phyloP scores from a whole-genome alignment of 1,140 invertebrate genomes.

The Oppia nitens region DNA sequence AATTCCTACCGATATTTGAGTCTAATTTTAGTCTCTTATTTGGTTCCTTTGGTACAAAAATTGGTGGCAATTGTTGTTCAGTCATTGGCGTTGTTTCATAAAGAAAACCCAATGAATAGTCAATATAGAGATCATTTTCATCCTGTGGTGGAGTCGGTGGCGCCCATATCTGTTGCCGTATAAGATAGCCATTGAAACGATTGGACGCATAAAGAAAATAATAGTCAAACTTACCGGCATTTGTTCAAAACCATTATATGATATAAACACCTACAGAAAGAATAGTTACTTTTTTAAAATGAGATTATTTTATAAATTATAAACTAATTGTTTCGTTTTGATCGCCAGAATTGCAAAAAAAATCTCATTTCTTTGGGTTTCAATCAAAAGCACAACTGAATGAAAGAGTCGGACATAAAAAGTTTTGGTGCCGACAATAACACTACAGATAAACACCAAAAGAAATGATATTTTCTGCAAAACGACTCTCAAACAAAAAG shows the following conservation, averaged over 20 bases:
- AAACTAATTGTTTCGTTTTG: not conserved
- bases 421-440: not conserved
- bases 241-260: constrained; percentile 28
- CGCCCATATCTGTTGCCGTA: constrained; percentile 85
- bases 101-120: constrained; percentile 60
- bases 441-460: not conserved
- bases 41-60: constrained; percentile 59
- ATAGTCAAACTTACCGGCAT: constrained; percentile 33
- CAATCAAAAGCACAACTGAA: not conserved
- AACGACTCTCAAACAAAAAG: not conserved
- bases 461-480: not conserved
- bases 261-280: constrained; percentile 29
- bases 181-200: not conserved
- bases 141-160: constrained; percentile 82
- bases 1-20: constrained; percentile 25
- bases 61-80: constrained; percentile 62
- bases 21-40: constrained; percentile 51
- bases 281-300: constrained; percentile 8
- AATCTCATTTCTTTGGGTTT: not conserved
- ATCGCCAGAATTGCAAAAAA: not conserved
- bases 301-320: too few relatives aligned
- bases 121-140: constrained; percentile 62
- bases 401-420: not conserved
- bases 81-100: constrained; percentile 66
- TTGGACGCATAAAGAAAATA: not conserved